Percentiles rank a stretch among this genome's conserved stretches.
phyloP scores from a whole-genome alignment of 2,888 invertebrate genomes.

The Melinopterus prodromus region DNA sequence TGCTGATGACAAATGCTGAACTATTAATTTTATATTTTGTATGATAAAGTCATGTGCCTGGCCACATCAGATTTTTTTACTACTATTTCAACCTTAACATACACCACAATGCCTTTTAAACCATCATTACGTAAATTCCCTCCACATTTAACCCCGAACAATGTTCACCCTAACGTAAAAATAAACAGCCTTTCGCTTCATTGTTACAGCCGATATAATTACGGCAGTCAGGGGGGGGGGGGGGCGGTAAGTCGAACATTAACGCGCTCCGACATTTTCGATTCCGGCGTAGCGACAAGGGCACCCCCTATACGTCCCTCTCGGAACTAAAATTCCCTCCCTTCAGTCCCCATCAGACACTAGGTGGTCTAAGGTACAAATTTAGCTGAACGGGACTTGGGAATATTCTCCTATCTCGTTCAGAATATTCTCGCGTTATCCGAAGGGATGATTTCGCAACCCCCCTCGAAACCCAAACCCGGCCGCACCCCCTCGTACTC shows the following conservation, averaged over 20 bases:
- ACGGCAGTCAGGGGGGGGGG: not conserved
- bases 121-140: not conserved
- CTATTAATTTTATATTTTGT: no score
- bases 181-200: not conserved
- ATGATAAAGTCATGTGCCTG: no score
- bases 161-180: not conserved
- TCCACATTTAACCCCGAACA: not conserved
- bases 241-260: not conserved
- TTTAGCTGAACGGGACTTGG: conserved; percentile 22
- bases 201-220: not conserved
- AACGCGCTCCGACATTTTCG: not conserved
- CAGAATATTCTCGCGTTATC: not conserved
- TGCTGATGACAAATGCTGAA: no score
- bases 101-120: not conserved
- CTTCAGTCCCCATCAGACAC: not conserved
- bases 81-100: no score
- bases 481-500: not conserved
- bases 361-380: conserved; percentile 8
- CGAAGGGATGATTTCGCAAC: not conserved
- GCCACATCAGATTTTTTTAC: no score
- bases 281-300: not conserved
- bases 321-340: not conserved
- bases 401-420: not conserved
- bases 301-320: not conserved
- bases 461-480: not conserved